These are phyloP conservation scores for Channa striata DNA, from an alignment of 2,797 vertebrate species.

Conservation along the genomic window DNA sequence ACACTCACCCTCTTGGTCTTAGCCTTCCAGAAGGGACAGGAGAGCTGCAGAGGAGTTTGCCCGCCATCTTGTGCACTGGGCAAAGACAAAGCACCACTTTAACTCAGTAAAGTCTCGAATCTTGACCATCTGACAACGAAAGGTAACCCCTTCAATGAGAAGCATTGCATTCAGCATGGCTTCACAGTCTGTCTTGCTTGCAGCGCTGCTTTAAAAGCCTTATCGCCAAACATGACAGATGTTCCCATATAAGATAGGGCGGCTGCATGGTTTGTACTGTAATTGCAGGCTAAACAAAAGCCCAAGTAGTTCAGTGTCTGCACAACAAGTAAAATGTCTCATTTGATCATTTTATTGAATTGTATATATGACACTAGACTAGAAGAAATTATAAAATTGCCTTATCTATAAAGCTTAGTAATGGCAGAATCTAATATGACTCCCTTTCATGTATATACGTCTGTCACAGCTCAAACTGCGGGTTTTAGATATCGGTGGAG, in stretches of 20 bases:
- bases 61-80: constrained; percentile 48
- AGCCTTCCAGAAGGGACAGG: constrained; percentile 58
- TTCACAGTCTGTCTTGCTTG: constrained; percentile 66
- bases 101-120: constrained; percentile 70
- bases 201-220: constrained; percentile 56
- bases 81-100: constrained; percentile 47
- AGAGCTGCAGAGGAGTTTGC: constrained; percentile 63
- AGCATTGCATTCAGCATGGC: constrained; percentile 55
- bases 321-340: too few relatives aligned
- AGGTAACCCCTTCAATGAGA: constrained; percentile 78
- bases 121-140: constrained; percentile 70
- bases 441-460: neutral
- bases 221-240: constrained; percentile 19
- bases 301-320: too few relatives aligned
- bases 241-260: constrained; percentile 19
- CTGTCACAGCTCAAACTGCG: neutral
- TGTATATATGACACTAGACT: neutral
- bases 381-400: neutral
- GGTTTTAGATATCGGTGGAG: neutral
- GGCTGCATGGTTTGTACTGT: constrained; percentile 58
- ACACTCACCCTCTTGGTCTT: constrained; percentile 70
- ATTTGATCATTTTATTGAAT: neutral
- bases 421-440: neutral
- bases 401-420: neutral
- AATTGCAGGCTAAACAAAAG: too few relatives aligned